Evolutionary conservation across 2,113 vertebrate genomes (phyloP).

Genomic region (Syngnathus scovelli): DNA sequence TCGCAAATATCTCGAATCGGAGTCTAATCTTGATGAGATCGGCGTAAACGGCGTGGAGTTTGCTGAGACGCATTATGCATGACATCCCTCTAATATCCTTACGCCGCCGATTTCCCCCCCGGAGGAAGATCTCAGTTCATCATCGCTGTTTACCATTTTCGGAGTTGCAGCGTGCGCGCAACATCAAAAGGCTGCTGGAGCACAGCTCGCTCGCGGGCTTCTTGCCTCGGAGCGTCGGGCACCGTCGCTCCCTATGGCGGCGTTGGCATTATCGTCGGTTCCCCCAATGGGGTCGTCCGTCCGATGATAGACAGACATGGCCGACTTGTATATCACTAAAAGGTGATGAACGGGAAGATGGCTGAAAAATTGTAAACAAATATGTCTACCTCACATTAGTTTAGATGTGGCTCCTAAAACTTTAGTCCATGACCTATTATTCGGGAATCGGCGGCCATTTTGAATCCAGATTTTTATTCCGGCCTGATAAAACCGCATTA

Average conservation of each 20-base stretch:
- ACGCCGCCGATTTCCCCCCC: slow-evolving; percentile 58
- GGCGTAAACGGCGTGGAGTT: slow-evolving; percentile 29
- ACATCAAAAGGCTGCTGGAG: slow-evolving; percentile 71
- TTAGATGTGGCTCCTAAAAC: too few species aligned
- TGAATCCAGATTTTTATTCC: too few species aligned
- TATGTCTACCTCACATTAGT: too few species aligned
- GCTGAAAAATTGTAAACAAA: too few species aligned
- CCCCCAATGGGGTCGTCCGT: slow-evolving; percentile 49
- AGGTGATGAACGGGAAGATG: not conserved
- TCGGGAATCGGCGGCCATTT: too few species aligned
- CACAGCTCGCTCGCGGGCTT: slow-evolving; percentile 64
- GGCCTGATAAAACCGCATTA: too few species aligned
- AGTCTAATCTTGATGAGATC: slow-evolving; percentile 31
- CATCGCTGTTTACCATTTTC: slow-evolving; percentile 68
- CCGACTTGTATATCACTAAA: not conserved
- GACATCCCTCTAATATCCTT: slow-evolving; percentile 62
- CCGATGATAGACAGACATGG: slow-evolving; percentile 54
- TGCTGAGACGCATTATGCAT: slow-evolving; percentile 64
- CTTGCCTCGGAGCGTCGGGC: slow-evolving; percentile 31
- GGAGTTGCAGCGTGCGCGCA: slow-evolving; percentile 52
- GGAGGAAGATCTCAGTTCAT: slow-evolving; percentile 69
- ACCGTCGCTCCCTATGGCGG: slow-evolving; percentile 42
- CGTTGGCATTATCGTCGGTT: slow-evolving; percentile 56
- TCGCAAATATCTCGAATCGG: slow-evolving; percentile 24
- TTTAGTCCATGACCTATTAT: too few species aligned